A percentile compares a stretch with the other conserved stretches of the same genome.
phyloP scores from a whole-genome alignment of 2,888 invertebrate species.

The Asteroscopus sphinx region DNA sequence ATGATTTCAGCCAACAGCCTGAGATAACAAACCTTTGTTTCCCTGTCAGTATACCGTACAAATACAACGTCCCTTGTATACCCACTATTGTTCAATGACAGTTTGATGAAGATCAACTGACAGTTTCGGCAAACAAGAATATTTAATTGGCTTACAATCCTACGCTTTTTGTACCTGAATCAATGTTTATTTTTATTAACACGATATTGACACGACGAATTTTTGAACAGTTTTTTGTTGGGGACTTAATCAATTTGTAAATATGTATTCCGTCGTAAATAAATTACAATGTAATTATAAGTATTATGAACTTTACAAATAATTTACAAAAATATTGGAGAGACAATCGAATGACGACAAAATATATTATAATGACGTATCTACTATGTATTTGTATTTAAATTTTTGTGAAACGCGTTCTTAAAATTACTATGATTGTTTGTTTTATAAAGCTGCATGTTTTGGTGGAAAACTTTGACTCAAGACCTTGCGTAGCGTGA shows the following conservation, averaged over 20 bases:
- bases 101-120: conserved; percentile 40
- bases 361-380: too few species aligned
- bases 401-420: too few species aligned
- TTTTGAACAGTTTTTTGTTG: conserved; percentile 28
- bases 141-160: conserved; percentile 40
- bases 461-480: too few species aligned
- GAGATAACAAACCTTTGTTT: conserved; percentile 47
- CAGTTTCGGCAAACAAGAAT: conserved; percentile 37
- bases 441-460: too few species aligned
- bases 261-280: conserved; percentile 34
- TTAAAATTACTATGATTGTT: too few species aligned
- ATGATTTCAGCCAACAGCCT: too few species aligned
- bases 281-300: conserved; percentile 35
- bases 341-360: too few species aligned
- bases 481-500: too few species aligned
- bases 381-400: too few species aligned
- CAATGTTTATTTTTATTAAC: conserved; percentile 51
- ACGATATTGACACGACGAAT: conserved; percentile 30
- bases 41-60: conserved; percentile 15
- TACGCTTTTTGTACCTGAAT: conserved; percentile 39
- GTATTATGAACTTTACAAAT: not conserved
- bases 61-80: conserved; percentile 21
- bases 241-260: conserved; percentile 44
- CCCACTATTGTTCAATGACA: conserved; percentile 46
- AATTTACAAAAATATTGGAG: too few species aligned